phyloP scores from a whole-genome alignment of 2,888 invertebrate species.

The Chymomyza amoena region DNA sequence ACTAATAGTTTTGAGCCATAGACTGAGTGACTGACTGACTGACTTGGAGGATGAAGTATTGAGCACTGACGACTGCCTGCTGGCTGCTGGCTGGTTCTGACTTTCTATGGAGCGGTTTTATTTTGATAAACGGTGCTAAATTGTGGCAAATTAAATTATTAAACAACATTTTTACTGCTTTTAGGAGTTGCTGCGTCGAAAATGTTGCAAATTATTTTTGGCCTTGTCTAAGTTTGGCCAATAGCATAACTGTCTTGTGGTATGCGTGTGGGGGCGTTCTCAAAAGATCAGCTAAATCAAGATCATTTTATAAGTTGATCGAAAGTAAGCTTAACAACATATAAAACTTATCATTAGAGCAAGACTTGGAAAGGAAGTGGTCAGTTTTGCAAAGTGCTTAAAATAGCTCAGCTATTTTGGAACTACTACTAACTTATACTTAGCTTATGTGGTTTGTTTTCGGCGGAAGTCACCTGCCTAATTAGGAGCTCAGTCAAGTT shows the following conservation, averaged over 20 bases:
- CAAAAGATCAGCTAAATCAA: not conserved
- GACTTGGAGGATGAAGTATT: not conserved
- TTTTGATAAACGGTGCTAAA: slow-evolving; percentile 77
- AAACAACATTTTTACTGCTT: slow-evolving; percentile 66
- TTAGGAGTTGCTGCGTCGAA: slow-evolving; percentile 32
- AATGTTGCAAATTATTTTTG: slow-evolving; percentile 72
- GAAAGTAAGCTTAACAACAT: not conserved
- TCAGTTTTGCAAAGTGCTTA: not conserved
- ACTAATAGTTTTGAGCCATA: slow-evolving; percentile 22
- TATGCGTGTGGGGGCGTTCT: slow-evolving; percentile 30
- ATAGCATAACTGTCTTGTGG: slow-evolving; percentile 21
- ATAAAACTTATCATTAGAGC: not conserved
- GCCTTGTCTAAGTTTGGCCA: slow-evolving; percentile 69
- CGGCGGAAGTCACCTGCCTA: no score
- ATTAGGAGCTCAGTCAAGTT: no score
- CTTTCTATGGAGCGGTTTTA: slow-evolving; percentile 24
- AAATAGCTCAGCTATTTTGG: not conserved
- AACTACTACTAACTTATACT: no score
- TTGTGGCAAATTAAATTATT: slow-evolving; percentile 78
- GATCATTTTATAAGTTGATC: not conserved
- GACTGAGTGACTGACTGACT: slow-evolving; percentile 21
- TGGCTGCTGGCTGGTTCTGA: slow-evolving; percentile 4
- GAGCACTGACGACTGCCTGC: slow-evolving; percentile 32
- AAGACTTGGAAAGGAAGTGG: not conserved
- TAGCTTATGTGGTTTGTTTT: no score